Evolutionary conservation across 2,888 invertebrate genomes (phyloP), one percentile per base, ranked within the genome.

Genomic region (Drosophila flavopinicola): DNA sequence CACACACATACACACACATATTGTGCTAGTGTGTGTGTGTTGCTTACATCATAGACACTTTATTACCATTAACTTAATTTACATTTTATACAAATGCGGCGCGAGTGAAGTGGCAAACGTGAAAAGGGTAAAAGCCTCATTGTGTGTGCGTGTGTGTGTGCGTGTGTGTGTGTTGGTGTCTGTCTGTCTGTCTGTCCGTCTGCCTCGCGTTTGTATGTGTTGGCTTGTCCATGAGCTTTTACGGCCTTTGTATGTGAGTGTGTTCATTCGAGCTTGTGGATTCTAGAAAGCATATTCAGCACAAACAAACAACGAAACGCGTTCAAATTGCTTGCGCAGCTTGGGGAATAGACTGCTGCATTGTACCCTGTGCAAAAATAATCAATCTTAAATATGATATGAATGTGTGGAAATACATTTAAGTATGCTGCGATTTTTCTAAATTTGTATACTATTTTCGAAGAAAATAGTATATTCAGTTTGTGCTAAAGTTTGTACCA

Each of bases 41-140:
- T 66, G 66, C 75, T 69, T 75, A 78, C 70, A 80, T 80, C 80
- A 84, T 80, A 78, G 76, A 68, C 85, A 80, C 85, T 84, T 80
- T 80, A 80, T 80, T 80, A 78, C 76, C 80, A 78, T 84, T 78
- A 84, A 80, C 82, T 80, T 68, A 68, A 84, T 80, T 84, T 78
- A 76, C 74, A 80, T 80, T 78, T 80, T 63, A 80, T 80, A 73
- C 76, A 73, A 84, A 84, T 80, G 78, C 61, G 73, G 49, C 75
- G 63, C 73, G 66, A 59, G 51, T 61, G 42, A 66, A 75, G 64
- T 65, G 69, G 51, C 68, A 56, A 67, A 66, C 35, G 63, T 58
- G 61, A 77, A 74, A 72, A 61, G 70, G 77, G 75, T 71, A 61
- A 77, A 64, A 59, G 42, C 49, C 44, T 30, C 52, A 56, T 57